These are phyloP conservation scores for Ctenomys sociabilis DNA, from an alignment of 2,113 vertebrate species.

Conservation along the genomic window DNA sequence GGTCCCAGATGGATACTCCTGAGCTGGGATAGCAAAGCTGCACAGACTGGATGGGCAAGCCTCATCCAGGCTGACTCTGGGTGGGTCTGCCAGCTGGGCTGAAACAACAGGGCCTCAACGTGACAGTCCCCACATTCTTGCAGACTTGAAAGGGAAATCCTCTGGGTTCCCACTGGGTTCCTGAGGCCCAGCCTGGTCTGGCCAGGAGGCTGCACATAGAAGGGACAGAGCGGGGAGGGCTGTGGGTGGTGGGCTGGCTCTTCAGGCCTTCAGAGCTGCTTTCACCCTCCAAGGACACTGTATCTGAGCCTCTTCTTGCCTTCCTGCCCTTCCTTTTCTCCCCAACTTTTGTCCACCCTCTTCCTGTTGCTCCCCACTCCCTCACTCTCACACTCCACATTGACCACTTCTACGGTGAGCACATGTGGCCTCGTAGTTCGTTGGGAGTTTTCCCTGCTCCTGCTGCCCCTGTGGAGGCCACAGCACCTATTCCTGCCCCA, in stretches of 20 bases:
- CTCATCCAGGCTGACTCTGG: background rate
- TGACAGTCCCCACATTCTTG: slow-evolving; percentile 31
- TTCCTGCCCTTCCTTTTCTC: background rate
- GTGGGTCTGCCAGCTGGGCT: slow-evolving; percentile 3
- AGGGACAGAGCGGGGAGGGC: background rate
- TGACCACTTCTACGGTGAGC: no score
- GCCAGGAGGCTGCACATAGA: background rate
- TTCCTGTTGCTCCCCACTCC: background rate
- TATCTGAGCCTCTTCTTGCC: background rate
- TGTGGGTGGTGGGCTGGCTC: background rate
- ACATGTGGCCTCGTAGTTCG: background rate
- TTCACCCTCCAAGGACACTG: background rate
- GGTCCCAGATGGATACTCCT: fast-evolving
- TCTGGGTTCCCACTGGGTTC: slow-evolving; percentile 43
- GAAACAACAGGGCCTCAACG: slow-evolving; percentile 30
- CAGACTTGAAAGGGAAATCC: slow-evolving; percentile 37
- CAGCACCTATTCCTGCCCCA: background rate
- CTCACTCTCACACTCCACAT: background rate
- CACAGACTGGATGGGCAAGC: background rate
- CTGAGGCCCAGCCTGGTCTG: slow-evolving; percentile 61
- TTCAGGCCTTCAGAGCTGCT: background rate
- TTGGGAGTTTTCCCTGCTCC: background rate
- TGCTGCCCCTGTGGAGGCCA: background rate
- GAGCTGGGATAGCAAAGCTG: background rate
- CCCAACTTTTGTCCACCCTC: background rate